Evolutionary conservation across 2,797 vertebrate genomes (phyloP).

Genomic region (Poecile montanus): DNA sequence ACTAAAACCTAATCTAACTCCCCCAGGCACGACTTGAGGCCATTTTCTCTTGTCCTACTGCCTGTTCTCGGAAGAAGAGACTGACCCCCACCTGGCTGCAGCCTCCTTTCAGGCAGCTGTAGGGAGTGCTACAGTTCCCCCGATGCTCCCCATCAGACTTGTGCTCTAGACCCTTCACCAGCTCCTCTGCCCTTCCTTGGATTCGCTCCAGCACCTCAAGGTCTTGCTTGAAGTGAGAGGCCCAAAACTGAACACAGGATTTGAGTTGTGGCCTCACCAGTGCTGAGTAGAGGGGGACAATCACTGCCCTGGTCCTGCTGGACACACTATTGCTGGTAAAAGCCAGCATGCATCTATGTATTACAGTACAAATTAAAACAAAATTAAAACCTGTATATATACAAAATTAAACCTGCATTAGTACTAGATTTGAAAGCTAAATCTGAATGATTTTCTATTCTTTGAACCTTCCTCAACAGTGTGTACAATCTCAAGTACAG

Average conservation of each 20-base stretch:
- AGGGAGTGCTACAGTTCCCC: too few species aligned
- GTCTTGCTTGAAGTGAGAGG: accelerated
- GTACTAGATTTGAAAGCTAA: background rate
- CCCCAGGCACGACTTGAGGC: background rate
- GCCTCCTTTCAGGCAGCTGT: background rate
- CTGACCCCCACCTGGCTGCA: background rate
- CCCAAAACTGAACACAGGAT: background rate
- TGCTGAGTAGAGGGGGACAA: background rate
- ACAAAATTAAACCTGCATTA: background rate
- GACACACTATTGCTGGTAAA: background rate
- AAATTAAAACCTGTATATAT: too few species aligned
- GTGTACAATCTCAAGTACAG: background rate
- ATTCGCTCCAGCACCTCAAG: background rate
- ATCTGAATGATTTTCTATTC: background rate
- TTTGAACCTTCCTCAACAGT: background rate
- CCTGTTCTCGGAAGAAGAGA: background rate
- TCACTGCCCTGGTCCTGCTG: background rate
- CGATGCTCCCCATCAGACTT: background rate
- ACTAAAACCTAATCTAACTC: background rate
- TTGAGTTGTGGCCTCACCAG: background rate
- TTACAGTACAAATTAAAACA: background rate
- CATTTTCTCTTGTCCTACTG: background rate
- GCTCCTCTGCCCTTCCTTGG: background rate
- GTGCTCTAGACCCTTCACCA: background rate
- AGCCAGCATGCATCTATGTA: background rate